Base-by-base conservation (phyloP, 2,797 vertebrate genomes). In the Pogoniulus pusillus region DNA sequence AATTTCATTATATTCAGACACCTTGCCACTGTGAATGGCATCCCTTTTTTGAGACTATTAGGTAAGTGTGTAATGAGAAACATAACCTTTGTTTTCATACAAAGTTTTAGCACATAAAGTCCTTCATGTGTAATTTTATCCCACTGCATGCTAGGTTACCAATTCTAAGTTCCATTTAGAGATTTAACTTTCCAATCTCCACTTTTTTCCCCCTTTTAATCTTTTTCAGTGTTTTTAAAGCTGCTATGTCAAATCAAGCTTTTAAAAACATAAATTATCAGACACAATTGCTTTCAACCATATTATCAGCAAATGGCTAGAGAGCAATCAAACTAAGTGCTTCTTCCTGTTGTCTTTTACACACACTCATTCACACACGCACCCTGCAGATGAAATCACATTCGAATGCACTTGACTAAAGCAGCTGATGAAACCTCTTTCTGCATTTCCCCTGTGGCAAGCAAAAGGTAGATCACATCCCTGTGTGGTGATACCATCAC, bases 291-390 rank as follows among this genome's bases (percentile, higher is more conserved):
- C 95, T 93, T 95, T 94, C 90, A 95, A 88, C 23, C 8, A 70
- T 73, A 91, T 83, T 89, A 87, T 75, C 91, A 62, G 73, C 78
- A 95, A 93, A 91, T 82, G 75, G 74, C 79, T 92, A 45, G 69
- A 89, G 70, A 79, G 88, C 94, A 95, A 95, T 96, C 92, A 93
- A 65, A 94, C 92, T 94, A 95, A 96, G 92, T 95, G 94, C 82
- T 91, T 82, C 86, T 91, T 90, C 86, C 77, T 86, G 72, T 89
- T 90, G 75, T 87, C 82, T 88, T 89, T 75, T 77, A 30, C 27
- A 34, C 70, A 58, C 41, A 76, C 4, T 0, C 10, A 4, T 12
- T 5, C 45, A 47, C 22, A 73, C 63, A 58, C 2, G 2, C 41
- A 49, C 47, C 32, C 6, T 0, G 8, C 43, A 76, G 85, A 95